These are phyloP conservation scores for Eonycteris spelaea DNA, from an alignment of 2,113 vertebrate species.

Conservation along the genomic window DNA sequence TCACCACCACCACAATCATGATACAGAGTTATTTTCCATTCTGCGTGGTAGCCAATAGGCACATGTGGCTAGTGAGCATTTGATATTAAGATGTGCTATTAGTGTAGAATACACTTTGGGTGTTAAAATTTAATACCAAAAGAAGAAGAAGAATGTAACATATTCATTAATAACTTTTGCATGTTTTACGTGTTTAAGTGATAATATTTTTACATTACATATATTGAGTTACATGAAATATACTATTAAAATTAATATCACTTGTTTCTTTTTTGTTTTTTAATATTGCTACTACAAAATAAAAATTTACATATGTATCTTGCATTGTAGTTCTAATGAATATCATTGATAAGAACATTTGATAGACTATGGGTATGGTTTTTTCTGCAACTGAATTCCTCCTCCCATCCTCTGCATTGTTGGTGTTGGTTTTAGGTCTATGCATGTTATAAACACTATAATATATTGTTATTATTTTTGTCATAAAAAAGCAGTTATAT, in stretches of 20 bases:
- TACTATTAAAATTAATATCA: neutral
- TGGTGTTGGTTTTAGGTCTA: neutral
- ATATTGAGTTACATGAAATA: neutral
- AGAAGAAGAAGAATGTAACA: neutral
- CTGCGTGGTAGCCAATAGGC: neutral
- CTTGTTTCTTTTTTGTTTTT: neutral
- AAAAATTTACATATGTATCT: neutral
- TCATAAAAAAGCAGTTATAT: neutral
- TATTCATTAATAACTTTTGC: neutral
- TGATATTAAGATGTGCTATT: neutral
- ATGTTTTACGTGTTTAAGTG: neutral
- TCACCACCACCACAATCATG: neutral
- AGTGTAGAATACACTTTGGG: neutral
- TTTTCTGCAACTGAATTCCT: neutral
- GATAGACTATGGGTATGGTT: neutral
- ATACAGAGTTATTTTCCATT: neutral
- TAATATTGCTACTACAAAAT: neutral
- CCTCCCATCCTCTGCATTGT: neutral
- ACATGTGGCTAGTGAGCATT: neutral
- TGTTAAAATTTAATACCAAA: neutral
- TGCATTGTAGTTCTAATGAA: neutral
- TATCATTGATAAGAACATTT: neutral
- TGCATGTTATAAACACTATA: neutral
- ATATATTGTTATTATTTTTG: neutral
- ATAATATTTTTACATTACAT: neutral